Evolutionary conservation across 2,888 invertebrate genomes (phyloP).

Genomic region (Pherbina coryleti): DNA sequence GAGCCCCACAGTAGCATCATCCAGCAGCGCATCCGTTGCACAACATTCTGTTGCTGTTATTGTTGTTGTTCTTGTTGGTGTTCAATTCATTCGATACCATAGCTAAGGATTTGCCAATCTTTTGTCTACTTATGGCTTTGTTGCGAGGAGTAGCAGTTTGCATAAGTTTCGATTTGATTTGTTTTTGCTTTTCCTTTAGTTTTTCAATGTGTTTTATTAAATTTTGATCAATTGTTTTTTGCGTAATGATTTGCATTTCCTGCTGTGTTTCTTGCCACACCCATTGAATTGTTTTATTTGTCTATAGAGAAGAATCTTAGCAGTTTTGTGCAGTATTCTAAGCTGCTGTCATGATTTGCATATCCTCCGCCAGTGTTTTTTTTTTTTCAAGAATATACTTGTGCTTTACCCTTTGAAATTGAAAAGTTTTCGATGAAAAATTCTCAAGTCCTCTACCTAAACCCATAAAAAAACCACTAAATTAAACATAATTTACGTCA

Average conservation of each 20-base stretch:
- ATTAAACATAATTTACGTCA: conserved; percentile 53
- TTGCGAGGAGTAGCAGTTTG: conserved; percentile 4
- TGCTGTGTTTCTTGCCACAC: neutral
- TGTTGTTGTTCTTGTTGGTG: conserved; percentile 30
- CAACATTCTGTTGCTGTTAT: conserved; percentile 49
- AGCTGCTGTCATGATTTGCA: neutral
- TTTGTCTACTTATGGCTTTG: neutral
- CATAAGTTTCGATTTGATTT: conserved; percentile 55
- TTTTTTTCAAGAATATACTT: neutral
- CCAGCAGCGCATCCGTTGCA: conserved; percentile 26
- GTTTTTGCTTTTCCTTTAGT: conserved; percentile 45
- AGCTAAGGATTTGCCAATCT: conserved; percentile 1
- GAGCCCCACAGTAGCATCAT: conserved; percentile 12
- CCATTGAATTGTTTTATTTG: neutral
- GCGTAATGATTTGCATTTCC: conserved; percentile 27
- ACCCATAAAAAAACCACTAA: conserved; percentile 41
- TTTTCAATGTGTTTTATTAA: conserved; percentile 47
- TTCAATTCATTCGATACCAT: conserved; percentile 4
- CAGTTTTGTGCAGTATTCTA: neutral
- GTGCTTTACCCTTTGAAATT: neutral
- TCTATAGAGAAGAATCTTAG: neutral
- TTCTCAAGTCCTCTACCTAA: neutral
- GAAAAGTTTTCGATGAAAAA: neutral
- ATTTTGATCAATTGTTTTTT: conserved; percentile 48
- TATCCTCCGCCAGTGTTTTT: neutral